Percentiles rank a stretch among this genome's conserved stretches.
phyloP scores from a whole-genome alignment of 2,113 vertebrate species.

The Onychorhynchus coronatus region DNA sequence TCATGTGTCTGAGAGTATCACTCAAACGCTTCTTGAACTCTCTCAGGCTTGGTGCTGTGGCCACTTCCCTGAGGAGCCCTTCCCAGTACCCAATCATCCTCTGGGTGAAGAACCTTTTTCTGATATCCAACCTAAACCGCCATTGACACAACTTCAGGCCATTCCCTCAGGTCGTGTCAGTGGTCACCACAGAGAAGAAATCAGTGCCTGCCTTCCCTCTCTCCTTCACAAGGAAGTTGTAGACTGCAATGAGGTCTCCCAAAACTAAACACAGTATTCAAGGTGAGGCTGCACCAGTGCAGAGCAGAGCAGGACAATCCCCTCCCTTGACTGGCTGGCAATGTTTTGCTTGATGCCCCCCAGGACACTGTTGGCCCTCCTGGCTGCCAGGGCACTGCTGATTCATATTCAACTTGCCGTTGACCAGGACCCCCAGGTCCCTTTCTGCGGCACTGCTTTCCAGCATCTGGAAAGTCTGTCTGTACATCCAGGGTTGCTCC shows the following conservation, averaged over 20 bases:
- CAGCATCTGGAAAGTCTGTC: background rate
- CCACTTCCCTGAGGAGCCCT: background rate
- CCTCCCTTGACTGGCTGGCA: background rate
- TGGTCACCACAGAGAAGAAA: background rate
- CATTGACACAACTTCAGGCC: background rate
- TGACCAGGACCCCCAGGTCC: background rate
- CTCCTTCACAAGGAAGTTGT: background rate
- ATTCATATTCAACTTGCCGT: background rate
- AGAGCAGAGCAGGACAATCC: background rate
- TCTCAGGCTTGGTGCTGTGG: background rate
- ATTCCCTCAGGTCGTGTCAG: background rate
- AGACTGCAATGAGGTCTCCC: background rate
- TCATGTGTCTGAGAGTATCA: background rate
- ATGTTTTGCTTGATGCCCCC: background rate
- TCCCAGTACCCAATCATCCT: background rate
- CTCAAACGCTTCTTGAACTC: background rate
- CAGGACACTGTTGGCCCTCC: background rate
- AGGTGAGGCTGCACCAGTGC: background rate
- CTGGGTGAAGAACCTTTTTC: background rate
- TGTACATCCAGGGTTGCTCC: background rate
- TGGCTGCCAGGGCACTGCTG: background rate
- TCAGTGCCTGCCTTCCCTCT: background rate
- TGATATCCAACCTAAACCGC: background rate
- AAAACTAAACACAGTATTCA: background rate
- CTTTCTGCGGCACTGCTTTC: background rate